Conservation (phyloP, 2,113 vertebrate genomes). For the Paradoxurus hermaphroditus region DNA sequence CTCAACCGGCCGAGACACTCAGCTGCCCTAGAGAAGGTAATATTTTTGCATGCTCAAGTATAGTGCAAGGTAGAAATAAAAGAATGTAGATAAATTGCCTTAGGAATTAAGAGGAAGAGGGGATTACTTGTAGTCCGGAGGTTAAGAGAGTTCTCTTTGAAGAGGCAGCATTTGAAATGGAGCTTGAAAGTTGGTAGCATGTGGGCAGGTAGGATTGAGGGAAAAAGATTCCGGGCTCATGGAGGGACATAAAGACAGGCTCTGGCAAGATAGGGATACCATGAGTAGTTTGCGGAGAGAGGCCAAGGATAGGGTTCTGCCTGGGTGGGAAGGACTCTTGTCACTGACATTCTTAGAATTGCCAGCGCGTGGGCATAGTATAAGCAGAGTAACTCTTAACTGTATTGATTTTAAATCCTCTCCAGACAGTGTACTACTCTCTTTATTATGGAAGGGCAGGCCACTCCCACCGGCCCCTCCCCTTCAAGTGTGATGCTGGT, state of each 20-base stretch:
- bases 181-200: not conserved
- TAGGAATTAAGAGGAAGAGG: not conserved
- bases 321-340: not conserved
- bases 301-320: not conserved
- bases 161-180: not conserved
- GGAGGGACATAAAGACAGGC: not conserved
- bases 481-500: too few species aligned
- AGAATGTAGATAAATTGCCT: too few species aligned
- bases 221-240: not conserved
- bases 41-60: not conserved
- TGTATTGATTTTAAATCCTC: not conserved
- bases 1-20: too few species aligned
- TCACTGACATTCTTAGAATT: not conserved
- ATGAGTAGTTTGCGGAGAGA: not conserved
- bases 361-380: not conserved
- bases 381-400: not conserved
- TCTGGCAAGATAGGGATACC: not conserved
- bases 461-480: not conserved
- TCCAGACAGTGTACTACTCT: not conserved
- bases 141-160: not conserved
- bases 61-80: not conserved
- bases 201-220: not conserved
- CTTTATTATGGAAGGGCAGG: not conserved
- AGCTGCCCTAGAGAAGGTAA: not conserved
- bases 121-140: not conserved